These are phyloP conservation scores for Dinothrombium tinctorium DNA, from an alignment of 1,140 invertebrate species.

Conservation along the genomic window DNA sequence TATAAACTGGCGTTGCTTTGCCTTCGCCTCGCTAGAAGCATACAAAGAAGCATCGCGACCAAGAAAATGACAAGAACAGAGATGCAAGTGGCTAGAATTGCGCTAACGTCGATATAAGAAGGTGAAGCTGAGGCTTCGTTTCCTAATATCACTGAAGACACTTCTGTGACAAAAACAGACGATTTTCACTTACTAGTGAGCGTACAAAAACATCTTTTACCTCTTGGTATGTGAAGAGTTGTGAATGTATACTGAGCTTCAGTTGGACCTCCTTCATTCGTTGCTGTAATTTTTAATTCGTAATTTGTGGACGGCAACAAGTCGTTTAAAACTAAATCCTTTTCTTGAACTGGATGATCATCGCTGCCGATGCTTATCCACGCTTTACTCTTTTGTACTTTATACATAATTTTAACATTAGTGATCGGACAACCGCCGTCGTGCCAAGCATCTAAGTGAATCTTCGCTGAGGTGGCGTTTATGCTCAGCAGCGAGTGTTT, in stretches of 20 bases:
- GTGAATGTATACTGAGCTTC: slow-evolving; percentile 56
- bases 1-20: neutral
- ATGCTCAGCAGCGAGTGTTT: slow-evolving; percentile 14
- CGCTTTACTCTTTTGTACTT: slow-evolving; percentile 11
- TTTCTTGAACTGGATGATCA: too few species aligned
- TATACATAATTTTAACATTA: slow-evolving; percentile 15
- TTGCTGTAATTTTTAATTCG: slow-evolving; percentile 55
- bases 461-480: slow-evolving; percentile 23
- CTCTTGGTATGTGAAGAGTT: slow-evolving; percentile 22
- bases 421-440: slow-evolving; percentile 30
- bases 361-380: too few species aligned
- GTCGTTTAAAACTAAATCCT: slow-evolving; percentile 24
- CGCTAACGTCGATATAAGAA: neutral
- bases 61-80: neutral
- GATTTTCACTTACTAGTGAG: neutral
- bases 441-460: slow-evolving; percentile 28
- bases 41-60: neutral
- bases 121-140: neutral
- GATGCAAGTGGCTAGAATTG: neutral
- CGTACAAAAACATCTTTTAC: neutral
- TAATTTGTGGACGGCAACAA: slow-evolving; percentile 59
- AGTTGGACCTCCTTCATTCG: slow-evolving; percentile 73
- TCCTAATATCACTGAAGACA: neutral
- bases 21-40: neutral
- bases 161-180: neutral